Conservation (phyloP, 2,888 invertebrate genomes). For the Chloroclysta siterata region DNA sequence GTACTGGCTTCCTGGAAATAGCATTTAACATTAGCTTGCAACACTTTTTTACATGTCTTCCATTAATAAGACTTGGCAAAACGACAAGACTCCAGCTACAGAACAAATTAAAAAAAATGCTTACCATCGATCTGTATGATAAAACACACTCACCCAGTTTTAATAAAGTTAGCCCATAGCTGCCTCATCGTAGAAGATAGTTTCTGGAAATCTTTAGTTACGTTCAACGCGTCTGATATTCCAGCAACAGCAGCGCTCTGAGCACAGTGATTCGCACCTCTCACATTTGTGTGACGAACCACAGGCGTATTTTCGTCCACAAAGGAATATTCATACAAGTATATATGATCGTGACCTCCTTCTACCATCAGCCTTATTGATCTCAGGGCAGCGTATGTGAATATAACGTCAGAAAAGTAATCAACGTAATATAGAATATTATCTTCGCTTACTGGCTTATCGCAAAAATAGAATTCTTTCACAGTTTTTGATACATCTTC, state of each 20-base stretch:
- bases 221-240: not conserved
- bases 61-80: too few species aligned
- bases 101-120: not conserved
- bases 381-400: slow-evolving; percentile 18
- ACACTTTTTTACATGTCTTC: too few species aligned
- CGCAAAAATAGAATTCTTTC: slow-evolving; percentile 25
- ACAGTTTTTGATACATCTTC: slow-evolving; percentile 20
- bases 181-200: slow-evolving; percentile 46
- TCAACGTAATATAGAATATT: slow-evolving; percentile 16
- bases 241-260: not conserved
- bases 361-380: slow-evolving; percentile 9
- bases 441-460: slow-evolving; percentile 12
- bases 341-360: slow-evolving; percentile 50
- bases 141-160: too few species aligned
- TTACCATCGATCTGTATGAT: too few species aligned
- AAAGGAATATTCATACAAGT: slow-evolving; percentile 57
- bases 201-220: slow-evolving; percentile 37
- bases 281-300: slow-evolving; percentile 9
- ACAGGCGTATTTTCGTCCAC: slow-evolving; percentile 36
- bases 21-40: not conserved
- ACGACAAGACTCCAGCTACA: too few species aligned
- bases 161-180: slow-evolving; percentile 1
- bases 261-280: slow-evolving; percentile 8
- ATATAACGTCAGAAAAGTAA: slow-evolving; percentile 19
- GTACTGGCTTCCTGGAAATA: slow-evolving; percentile 10